Evolutionary conservation across 2,797 vertebrate species (phyloP), one percentile per base, ranked within the genome.

Genomic region (Hirundo rustica): DNA sequence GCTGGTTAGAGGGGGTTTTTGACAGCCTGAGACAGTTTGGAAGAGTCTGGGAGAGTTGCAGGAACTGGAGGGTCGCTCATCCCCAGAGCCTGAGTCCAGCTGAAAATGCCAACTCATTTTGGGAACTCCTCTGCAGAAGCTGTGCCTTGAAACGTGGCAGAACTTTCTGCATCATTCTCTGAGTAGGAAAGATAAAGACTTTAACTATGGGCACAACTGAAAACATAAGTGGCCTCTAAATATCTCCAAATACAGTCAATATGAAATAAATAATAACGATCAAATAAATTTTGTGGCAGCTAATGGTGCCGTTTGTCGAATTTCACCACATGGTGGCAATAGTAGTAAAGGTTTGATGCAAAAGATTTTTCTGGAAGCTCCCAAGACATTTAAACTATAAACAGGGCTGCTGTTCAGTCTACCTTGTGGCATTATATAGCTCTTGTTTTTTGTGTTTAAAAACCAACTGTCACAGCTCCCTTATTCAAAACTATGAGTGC

Each of bases 301-400:
- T 55, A 19, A 22, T 14, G 13, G n/a, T 67, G 44, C 26, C 26
- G 16, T 85, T 88, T 55, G 53, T 83, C 3, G 0, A 13, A 58
- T 72, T 84, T 88, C 34, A 62, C 95, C 97, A 97, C 96, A 82
- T 77, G 97, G 91, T 97, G 97, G 96, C 97, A 97, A 93, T 96
- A 95, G 92, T 2, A 86, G 81, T 92, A 95, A 96, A 97, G 93
- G 89, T 94, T 97, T 97, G 57, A 60, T 4, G 6, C 5, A 81
- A 57, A 84, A 92, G 96, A 97, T 97, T 95, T 96, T 97, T 97
- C 97, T 97, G 96, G 96, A 97, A 97, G 95, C 92, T 96, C 94
- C 82, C 64, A 76, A 92, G 36, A 65, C 73, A 40, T 42, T 93
- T 54, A 79, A 94, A 87, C 67, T 72, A 5, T 51, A 85, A 95